Evolutionary conservation across 2,113 vertebrate genomes (phyloP), one percentile per base, ranked within the genome.

Genomic region (Brevimyrus niger): DNA sequence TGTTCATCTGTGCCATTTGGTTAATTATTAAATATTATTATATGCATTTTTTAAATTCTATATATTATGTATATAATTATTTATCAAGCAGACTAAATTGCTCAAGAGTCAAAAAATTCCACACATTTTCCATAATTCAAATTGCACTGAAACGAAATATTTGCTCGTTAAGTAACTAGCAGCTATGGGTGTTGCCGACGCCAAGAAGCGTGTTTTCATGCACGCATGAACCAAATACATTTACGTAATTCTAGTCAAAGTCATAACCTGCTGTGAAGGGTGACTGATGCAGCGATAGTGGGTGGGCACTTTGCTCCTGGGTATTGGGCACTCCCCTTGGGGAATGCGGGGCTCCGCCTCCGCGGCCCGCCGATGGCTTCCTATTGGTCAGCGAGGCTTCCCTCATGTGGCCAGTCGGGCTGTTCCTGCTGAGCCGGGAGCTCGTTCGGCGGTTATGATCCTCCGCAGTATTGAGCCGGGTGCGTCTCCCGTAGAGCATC

Each of bases 391-490:
- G 50, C 1, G 89, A 27, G 76, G 31, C 53, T 38, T 89, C 46
- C 88, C 89, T 95, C 93, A 94, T 94, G 93, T 90, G 90, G 11
- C 10, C 15, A 95, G 96, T 96, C 90, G 85, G 96, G 95, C 91
- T 94, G 91, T 92, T 95, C 92, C 90, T 94, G 95, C 96, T 96
- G 94, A 95, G 94, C 94, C 94, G 95, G 92, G 86, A 92, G 92
- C 90, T 82, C 19, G 93, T 95, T 95, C 96, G 96, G 96, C 92
- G 95, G 95, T 96, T 94, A 92, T 93, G 94, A 94, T 95, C 94
- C 94, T 95, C 94, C 91, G 94, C 92, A 86, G 94, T 96, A 95
- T 96, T 96, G 95, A 96, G 93, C 90, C 92, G 95, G 96, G 96
- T 96, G 96, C 94, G 96, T 96, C 90, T 94, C 89, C 89, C 94